Base-by-base conservation (phyloP, 2,797 vertebrate species). In the Margarornis squamiger region DNA sequence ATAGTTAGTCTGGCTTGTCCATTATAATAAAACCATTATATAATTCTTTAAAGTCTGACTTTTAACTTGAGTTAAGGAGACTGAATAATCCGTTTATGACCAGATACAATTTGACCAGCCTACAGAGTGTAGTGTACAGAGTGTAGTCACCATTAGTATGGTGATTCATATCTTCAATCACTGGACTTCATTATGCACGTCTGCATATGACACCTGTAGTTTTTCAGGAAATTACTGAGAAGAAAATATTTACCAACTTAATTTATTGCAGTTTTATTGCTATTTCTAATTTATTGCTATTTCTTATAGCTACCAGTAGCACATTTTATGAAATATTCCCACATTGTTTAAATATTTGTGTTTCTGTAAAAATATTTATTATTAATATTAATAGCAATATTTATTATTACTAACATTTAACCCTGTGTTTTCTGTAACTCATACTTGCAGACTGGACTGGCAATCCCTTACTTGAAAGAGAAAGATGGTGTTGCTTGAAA, bases 201-300 rank as follows among this genome's bases (percentile, higher is more conserved):
- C 46, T 58, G 14, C 0, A 1, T 34, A 18, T 16, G 16, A 62
- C 5, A 74, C 1, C 3, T 58, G 2, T 7, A 62, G 16, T n/a
- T 82, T 74, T 75, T 62, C 36, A 61, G n/a, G 21, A 85, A 63
- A 87, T 12, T 18, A 61, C 4, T 54, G 17, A 72, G 16, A 93
- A 74, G 9, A 77, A 55, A 73, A 26, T 36, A 63, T 46, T 57
- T 67, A 43, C 24, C 21, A 2, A 36, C 61, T 80, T 58, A 3
- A 51, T 45, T 45, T 7, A 1, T 55, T 74, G 5, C 5, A 38
- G 2, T 46, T 73, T n/a, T n/a, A n/a, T n/a, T n/a, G n/a, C n/a
- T n/a, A n/a, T n/a, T n/a, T n/a, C n/a, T n/a, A n/a, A n/a, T n/a
- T n/a, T n/a, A n/a, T n/a, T n/a, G n/a, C n/a, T 67, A 45, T 74